Evolutionary conservation across 2,113 vertebrate genomes (phyloP), one percentile per base, ranked within the genome.

Genomic region (Chaetodon trifascialis): DNA sequence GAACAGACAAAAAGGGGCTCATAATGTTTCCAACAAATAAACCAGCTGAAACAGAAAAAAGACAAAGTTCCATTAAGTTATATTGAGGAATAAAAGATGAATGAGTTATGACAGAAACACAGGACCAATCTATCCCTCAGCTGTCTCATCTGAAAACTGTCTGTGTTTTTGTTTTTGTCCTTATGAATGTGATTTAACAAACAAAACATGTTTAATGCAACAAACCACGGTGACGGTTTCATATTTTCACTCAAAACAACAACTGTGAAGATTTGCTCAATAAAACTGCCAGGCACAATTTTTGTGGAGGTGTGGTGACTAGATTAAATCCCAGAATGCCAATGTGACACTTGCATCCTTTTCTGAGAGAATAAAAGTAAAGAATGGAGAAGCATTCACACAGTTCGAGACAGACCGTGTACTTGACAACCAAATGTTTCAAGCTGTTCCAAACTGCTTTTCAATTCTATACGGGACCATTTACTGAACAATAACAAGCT

Each of bases 171-270:
- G 11, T 15, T 79, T 59, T 62, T 38, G 12, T 34, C 73, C 17
- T 52, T 19, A 40, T 40, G 30, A 64, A 56, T 71, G 16, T 16
- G 23, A 69, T 72, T 76, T 44, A 68, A 66, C 49, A 65, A 30
- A 58, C 36, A 60, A 58, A 59, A n/a, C 25, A 36, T 5, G 2
- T 76, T 79, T 69, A 64, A 79, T 52, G 54, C 52, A 52, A 40
- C 42, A 66, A 67, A 60, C 25, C 19, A 16, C 4, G 1, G 51
- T 72, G 66, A 66, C 30, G 58, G 23, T 38, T 65, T 63, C 16
- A 80, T 66, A 62, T 71, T 55, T 65, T 65, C 58, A 47, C 21
- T 58, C 23, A 42, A 49, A 77, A 72, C 51, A 69, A 44, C 83
- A 79, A 44, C 56, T 21, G 56, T 8, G 16, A 56, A 72, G 76